These are phyloP conservation scores for Rapana venosa DNA, from an alignment of 2,888 invertebrate species.

Conservation along the genomic window DNA sequence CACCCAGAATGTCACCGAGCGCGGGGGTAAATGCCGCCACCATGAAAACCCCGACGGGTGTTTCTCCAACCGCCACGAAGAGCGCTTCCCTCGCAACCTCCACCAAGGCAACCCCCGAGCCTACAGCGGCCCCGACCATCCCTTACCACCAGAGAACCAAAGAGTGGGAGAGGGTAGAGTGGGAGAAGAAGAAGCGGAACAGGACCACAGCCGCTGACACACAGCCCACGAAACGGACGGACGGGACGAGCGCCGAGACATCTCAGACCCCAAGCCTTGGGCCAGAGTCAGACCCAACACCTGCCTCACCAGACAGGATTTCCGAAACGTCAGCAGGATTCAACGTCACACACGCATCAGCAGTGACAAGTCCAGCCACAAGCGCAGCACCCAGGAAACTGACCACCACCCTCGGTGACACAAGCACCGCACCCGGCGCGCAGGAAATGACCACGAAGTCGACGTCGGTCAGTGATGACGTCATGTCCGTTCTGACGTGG, in stretches of 20 bases:
- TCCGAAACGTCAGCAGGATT: neutral
- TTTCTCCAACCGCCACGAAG: neutral
- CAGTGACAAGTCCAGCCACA: neutral
- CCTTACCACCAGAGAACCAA: slow-evolving; percentile 34
- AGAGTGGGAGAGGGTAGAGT: slow-evolving; percentile 27
- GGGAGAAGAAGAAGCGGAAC: neutral
- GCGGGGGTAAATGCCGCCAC: neutral
- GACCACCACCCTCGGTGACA: too few species aligned
- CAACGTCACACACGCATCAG: neutral
- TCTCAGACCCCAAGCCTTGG: neutral
- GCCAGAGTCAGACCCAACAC: neutral
- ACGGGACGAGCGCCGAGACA: neutral
- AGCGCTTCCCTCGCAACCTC: neutral
- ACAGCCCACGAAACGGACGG: neutral
- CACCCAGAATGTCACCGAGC: neutral
- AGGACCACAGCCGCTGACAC: neutral
- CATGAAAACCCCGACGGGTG: neutral
- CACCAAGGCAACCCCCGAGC: neutral
- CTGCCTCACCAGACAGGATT: neutral
- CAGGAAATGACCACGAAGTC: slow-evolving; percentile 3
- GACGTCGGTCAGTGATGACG: neutral
- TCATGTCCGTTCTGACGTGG: slow-evolving; percentile 40
- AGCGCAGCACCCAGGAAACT: too few species aligned
- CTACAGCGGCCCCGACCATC: neutral
- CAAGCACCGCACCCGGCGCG: neutral